Evolutionary conservation across 2,797 vertebrate genomes (phyloP).

Genomic region (Trematomus bernacchii): DNA sequence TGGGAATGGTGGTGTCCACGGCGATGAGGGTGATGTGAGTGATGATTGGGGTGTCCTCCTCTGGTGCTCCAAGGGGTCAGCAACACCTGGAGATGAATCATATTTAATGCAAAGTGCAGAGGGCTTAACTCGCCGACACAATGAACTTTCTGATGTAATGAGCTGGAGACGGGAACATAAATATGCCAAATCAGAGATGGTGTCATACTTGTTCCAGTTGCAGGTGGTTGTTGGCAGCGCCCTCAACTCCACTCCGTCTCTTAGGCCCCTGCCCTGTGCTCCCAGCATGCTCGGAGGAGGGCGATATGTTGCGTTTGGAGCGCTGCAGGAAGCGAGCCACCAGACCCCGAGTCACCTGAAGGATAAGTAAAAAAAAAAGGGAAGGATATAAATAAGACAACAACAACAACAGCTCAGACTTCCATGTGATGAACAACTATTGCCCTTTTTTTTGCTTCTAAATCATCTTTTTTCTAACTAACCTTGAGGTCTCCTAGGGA

Average conservation of each 20-base stretch:
- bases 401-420: background rate
- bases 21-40: conserved; percentile 71
- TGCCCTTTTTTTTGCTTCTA: background rate
- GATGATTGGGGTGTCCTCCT: conserved; percentile 76
- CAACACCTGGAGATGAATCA: conserved; percentile 72
- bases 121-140: background rate
- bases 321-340: conserved; percentile 95
- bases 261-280: conserved; percentile 86
- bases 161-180: background rate
- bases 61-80: conserved; percentile 78
- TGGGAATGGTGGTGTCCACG: conserved; percentile 83
- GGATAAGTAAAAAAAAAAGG: conserved; percentile 46
- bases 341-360: conserved; percentile 89
- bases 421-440: background rate
- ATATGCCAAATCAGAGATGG: background rate
- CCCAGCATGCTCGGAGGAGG: conserved; percentile 80
- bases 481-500: conserved; percentile 96
- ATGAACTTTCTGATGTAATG: background rate
- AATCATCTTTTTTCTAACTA: conserved; percentile 14
- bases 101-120: background rate
- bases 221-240: conserved; percentile 59
- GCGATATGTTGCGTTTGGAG: conserved; percentile 88
- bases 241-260: conserved; percentile 77
- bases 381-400: background rate
- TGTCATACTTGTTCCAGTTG: conserved; percentile 79